phyloP scores from a whole-genome alignment of 2,113 vertebrate genomes.

The Leptocoma aspasia region DNA sequence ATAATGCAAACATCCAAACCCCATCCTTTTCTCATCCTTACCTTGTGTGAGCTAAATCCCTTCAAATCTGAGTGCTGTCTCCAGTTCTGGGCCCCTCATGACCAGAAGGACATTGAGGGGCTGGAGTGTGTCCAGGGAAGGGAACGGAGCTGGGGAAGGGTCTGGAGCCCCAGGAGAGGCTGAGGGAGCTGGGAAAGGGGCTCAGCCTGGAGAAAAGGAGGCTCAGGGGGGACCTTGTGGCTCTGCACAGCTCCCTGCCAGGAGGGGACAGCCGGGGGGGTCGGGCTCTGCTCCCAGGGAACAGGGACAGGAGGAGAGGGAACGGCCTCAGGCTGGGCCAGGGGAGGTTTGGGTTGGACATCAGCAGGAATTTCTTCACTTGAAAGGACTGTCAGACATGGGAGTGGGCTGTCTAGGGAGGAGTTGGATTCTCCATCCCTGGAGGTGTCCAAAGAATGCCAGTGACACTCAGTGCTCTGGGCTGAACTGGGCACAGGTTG shows the following conservation, averaged over 20 bases:
- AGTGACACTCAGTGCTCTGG: not conserved
- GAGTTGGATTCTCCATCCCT: not conserved
- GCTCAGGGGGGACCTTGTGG: not conserved
- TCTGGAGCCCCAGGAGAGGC: accelerated
- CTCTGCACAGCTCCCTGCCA: not conserved
- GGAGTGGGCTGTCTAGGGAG: not conserved
- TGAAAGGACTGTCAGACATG: not conserved
- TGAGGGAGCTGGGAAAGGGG: not conserved
- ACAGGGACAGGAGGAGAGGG: not conserved
- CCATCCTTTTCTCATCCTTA: not conserved
- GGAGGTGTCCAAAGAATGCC: not conserved
- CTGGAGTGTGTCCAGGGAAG: accelerated
- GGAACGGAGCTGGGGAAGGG: accelerated
- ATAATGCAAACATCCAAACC: not conserved
- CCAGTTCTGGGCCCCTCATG: not conserved
- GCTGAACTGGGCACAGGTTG: not conserved
- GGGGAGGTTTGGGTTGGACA: accelerated
- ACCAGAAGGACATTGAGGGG: not conserved
- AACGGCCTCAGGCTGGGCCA: not conserved
- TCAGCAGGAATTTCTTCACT: accelerated
- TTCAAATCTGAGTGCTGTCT: not conserved
- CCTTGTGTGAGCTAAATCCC: not conserved
- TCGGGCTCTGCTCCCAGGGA: not conserved
- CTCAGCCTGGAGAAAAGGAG: not conserved
- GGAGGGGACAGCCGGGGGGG: not conserved